phyloP scores from a whole-genome alignment of 2,888 invertebrate species.

The Clanis bilineata region DNA sequence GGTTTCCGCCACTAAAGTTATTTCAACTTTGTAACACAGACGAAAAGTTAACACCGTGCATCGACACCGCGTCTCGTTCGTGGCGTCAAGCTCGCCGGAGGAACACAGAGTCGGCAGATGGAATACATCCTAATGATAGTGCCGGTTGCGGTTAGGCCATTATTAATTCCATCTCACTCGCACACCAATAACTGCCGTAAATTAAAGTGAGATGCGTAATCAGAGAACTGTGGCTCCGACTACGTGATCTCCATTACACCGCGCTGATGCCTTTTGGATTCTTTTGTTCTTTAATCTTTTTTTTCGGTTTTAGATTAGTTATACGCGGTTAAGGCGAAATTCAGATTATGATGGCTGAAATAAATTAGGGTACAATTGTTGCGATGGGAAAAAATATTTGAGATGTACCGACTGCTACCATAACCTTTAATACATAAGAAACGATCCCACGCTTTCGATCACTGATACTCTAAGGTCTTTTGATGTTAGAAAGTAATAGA shows the following conservation, averaged over 20 bases:
- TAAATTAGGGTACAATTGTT: slow-evolving; percentile 26
- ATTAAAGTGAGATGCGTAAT: slow-evolving; percentile 69
- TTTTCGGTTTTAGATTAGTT: slow-evolving; percentile 63
- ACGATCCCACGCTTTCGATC: background rate
- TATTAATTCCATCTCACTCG: slow-evolving; percentile 71
- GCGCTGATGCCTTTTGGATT: slow-evolving; percentile 68
- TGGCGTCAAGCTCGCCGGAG: slow-evolving; percentile 23
- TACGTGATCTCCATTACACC: slow-evolving; percentile 80
- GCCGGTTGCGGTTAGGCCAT: slow-evolving; percentile 71
- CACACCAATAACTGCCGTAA: slow-evolving; percentile 49
- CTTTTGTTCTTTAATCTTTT: slow-evolving; percentile 59
- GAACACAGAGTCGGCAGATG: slow-evolving; percentile 52
- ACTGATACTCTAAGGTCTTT: background rate
- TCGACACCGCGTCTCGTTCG: slow-evolving; percentile 14
- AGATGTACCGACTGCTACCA: background rate
- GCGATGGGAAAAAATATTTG: slow-evolving; percentile 17
- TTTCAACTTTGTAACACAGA: slow-evolving; percentile 16
- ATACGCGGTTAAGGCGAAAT: slow-evolving; percentile 51
- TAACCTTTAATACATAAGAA: background rate
- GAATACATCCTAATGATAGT: slow-evolving; percentile 73
- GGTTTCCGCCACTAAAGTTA: slow-evolving; percentile 59
- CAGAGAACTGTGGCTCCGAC: slow-evolving; percentile 62
- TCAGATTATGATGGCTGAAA: slow-evolving; percentile 20
- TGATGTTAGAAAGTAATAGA: too few species aligned
- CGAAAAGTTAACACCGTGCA: slow-evolving; percentile 20